Evolutionary conservation across 2,113 vertebrate genomes (phyloP).

Genomic region (Sinocyclocheilus maitianheensis): DNA sequence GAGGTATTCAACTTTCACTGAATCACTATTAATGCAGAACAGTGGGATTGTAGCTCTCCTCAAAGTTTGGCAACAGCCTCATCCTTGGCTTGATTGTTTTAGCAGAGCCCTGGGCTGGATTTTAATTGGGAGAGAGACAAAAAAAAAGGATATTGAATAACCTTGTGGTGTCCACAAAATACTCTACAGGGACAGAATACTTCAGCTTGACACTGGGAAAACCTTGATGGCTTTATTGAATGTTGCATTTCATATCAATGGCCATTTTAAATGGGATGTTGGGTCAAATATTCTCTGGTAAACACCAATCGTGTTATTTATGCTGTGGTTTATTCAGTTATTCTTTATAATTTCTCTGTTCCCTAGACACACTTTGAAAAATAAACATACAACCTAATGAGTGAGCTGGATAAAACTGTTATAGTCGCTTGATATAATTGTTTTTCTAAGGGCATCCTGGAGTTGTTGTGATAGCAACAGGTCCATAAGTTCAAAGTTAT

Average conservation of each 20-base stretch:
- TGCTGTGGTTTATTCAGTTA: background rate
- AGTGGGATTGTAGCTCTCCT: slow-evolving; percentile 47
- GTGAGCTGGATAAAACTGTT: background rate
- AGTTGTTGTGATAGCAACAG: background rate
- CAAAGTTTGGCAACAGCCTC: slow-evolving; percentile 47
- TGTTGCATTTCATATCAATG: background rate
- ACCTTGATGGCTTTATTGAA: slow-evolving; percentile 3
- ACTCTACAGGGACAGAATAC: slow-evolving; percentile 26
- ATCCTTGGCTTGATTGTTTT: slow-evolving; percentile 65
- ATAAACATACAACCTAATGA: background rate
- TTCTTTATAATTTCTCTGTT: background rate
- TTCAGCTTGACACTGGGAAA: slow-evolving; percentile 52
- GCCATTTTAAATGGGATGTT: background rate
- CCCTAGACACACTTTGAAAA: background rate
- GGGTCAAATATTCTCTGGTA: background rate
- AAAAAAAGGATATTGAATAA: slow-evolving; percentile 24
- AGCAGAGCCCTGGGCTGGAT: slow-evolving; percentile 47
- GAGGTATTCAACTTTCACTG: slow-evolving; percentile 35
- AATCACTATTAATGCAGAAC: slow-evolving; percentile 43
- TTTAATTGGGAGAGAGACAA: background rate
- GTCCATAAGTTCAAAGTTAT: background rate
- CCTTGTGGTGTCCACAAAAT: slow-evolving; percentile 25
- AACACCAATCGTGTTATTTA: no score
- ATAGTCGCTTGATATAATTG: background rate
- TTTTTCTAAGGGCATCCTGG: background rate